Base-by-base conservation (phyloP, 2,113 vertebrate species). In the Agapornis roseicollis region DNA sequence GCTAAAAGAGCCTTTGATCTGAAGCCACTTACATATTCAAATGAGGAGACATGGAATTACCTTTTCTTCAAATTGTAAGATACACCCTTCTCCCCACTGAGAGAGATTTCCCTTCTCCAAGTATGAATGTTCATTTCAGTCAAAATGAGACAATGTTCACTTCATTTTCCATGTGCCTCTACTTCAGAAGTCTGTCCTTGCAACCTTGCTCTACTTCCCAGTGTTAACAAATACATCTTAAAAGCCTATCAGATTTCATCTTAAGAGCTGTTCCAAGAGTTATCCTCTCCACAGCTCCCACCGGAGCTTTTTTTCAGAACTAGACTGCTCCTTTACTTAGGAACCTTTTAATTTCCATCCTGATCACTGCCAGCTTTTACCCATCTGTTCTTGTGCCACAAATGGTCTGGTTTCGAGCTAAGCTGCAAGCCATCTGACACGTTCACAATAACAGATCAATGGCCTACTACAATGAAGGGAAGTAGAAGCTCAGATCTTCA, bases 381-480 rank as follows among this genome's bases (percentile, higher is more conserved):
- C 29, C 47, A 55, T 88, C 66, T 92, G 76, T 56, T 90, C 69
- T 16, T 44, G 55, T 72, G 76, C 82, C 89, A 96, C 42, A 52
- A 68, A 92, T 16, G 84, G 66, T 65, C 81, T 88, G 63, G 69
- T 80, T 94, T 68, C 71, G 46, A 92, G 50, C 91, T 94, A 64
- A 80, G 90, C 79, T 78, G 80, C 88, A 86, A 92, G 47, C 72
- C 47, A 76, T 61, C 46, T 79, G 79, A 92, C 76, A 80, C 7
- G 15, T 46, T 81, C 80, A 83, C 64, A 92, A 46, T 73, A 95
- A 96, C 7, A 16, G 92, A 91, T 93, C 95, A 78, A 88, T 68
- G 52, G 47, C 49, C 72, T 83, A 6, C 31, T 69, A 83, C 47
- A 89, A 35, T 20, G n/a, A 73, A 93, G 53, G 68, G 83, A 96